These are phyloP conservation scores for Pedetes capensis DNA, from an alignment of 2,113 vertebrate species.

Conservation along the genomic window DNA sequence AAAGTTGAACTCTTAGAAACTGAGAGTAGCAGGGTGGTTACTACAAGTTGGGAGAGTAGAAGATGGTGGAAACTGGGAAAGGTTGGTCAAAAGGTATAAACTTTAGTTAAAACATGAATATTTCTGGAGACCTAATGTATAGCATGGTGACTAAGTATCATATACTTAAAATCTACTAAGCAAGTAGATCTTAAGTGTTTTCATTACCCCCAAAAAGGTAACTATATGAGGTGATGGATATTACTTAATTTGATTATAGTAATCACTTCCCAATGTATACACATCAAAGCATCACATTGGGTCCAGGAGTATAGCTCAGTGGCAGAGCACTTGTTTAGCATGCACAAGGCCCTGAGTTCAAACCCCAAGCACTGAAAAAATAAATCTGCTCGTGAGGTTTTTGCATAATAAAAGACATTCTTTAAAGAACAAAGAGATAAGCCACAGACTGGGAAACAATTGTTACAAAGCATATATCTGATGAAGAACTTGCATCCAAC, in stretches of 20 bases:
- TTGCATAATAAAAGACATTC: background rate
- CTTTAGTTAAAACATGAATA: background rate
- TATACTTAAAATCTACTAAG: background rate
- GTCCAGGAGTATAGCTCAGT: background rate
- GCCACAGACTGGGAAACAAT: background rate
- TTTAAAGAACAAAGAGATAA: slow-evolving; percentile 1
- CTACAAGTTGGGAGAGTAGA: background rate
- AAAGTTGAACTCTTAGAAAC: too few relatives aligned
- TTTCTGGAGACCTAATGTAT: background rate
- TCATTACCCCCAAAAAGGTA: too few relatives aligned
- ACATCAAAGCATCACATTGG: background rate
- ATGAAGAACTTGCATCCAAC: background rate
- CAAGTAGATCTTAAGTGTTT: too few relatives aligned
- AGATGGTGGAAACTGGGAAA: background rate
- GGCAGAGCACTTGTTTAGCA: too few relatives aligned
- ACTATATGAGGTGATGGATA: too few relatives aligned
- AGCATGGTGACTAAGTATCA: background rate
- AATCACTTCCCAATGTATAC: too few relatives aligned
- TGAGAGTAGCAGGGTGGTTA: background rate
- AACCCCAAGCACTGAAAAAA: background rate
- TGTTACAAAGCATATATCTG: background rate
- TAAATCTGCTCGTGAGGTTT: background rate
- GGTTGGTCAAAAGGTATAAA: too few relatives aligned
- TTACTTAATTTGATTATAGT: too few relatives aligned
- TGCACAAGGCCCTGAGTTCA: too few relatives aligned